Conservation (phyloP, 2,113 vertebrate genomes). For the Cyphomyrus plagiostoma region DNA sequence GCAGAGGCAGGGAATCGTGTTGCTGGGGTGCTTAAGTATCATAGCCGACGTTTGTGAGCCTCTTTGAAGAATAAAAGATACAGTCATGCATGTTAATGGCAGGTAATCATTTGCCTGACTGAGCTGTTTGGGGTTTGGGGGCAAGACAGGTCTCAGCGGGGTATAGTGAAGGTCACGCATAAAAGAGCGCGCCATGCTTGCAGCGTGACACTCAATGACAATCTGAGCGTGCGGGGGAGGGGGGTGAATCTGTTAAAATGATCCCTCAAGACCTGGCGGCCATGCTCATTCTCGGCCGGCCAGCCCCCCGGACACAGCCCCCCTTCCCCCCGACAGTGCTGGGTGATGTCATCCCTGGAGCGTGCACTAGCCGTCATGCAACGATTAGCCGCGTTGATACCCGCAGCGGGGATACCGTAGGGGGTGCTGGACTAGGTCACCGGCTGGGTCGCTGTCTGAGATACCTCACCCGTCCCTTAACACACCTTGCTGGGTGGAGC, state of each 20-base stretch:
- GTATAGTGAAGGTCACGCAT: not conserved
- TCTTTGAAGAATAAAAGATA: not conserved
- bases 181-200: not conserved
- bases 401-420: not conserved
- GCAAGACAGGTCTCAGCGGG: not conserved
- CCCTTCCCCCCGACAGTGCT: not conserved
- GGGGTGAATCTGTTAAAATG: not conserved
- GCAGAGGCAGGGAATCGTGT: not conserved
- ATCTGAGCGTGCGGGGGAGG: not conserved
- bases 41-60: not conserved
- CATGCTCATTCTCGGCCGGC: not conserved
- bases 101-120: slow-evolving; percentile 6
- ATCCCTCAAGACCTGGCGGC: not conserved
- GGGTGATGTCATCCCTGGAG: not conserved
- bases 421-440: not conserved
- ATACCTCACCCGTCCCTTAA: not conserved
- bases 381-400: not conserved
- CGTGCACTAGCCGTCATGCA: not conserved
- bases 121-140: not conserved
- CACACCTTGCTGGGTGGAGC: not conserved
- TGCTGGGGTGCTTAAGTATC: not conserved
- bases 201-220: not conserved
- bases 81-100: not conserved
- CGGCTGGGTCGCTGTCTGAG: not conserved
- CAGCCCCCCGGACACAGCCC: too few species aligned